Percentiles rank a stretch among this genome's conserved stretches.
These are phyloP conservation scores for Volucella inflata DNA, from an alignment of 2,888 invertebrate species.

Conservation along the genomic window DNA sequence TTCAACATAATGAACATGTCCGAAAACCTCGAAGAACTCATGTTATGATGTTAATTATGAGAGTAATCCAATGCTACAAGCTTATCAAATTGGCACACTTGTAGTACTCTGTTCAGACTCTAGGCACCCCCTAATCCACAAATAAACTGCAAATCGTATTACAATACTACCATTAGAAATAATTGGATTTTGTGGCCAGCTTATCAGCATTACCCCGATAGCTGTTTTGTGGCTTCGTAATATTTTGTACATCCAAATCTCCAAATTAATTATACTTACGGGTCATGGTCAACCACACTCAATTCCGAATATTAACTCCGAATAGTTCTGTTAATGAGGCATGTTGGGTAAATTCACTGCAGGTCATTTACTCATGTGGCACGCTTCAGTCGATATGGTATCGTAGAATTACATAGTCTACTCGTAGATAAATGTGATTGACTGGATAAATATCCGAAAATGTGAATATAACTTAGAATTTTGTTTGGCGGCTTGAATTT, in stretches of 20 bases:
- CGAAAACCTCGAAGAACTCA: neutral
- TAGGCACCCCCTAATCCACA: conserved; percentile 10
- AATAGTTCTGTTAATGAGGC: conserved; percentile 16
- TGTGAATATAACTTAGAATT: no score
- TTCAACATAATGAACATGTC: no score
- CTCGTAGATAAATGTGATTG: no score
- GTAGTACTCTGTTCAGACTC: neutral
- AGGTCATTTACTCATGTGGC: neutral
- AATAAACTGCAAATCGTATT: conserved; percentile 25
- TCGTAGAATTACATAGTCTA: no score
- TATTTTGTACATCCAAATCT: neutral
- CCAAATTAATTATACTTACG: neutral
- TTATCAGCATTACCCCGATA: neutral
- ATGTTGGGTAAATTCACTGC: conserved; percentile 1
- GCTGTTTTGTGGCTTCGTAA: conserved; percentile 8
- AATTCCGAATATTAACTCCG: conserved; percentile 15
- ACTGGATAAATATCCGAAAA: no score
- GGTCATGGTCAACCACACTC: neutral
- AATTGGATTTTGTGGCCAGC: conserved; percentile 31
- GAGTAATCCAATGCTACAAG: conserved; percentile 21
- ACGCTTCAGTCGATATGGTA: neutral
- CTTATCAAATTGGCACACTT: conserved; percentile 40
- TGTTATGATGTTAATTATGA: conserved; percentile 24
- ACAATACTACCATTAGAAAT: conserved; percentile 6
- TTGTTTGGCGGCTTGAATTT: no score